phyloP scores from a whole-genome alignment of 2,113 vertebrate genomes.

The Gnathonemus echidnorhynchus region DNA sequence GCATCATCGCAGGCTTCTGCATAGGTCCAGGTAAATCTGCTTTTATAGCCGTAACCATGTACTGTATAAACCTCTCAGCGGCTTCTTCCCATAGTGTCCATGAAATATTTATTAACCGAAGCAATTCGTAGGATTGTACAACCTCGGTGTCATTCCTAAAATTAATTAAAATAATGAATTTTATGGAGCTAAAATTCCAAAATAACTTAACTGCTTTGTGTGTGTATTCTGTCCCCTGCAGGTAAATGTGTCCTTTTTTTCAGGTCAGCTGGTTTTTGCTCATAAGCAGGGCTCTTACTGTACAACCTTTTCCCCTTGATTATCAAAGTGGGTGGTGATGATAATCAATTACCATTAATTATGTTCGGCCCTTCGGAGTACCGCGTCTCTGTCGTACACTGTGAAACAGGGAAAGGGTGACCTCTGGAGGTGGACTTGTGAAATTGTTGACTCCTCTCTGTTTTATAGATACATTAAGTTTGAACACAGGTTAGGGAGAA shows the following conservation, averaged over 20 bases:
- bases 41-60: not conserved
- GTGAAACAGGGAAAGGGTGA: constrained; percentile 12
- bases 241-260: constrained; percentile 12
- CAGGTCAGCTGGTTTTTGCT: not conserved
- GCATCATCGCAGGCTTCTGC: constrained; percentile 84
- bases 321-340: constrained; percentile 3
- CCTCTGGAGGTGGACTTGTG: not conserved
- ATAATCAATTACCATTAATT: constrained; percentile 21
- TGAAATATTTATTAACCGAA: not conserved
- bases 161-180: not conserved
- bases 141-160: not conserved
- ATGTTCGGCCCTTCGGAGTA: not conserved
- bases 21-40: constrained; percentile 77
- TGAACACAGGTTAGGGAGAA: not conserved
- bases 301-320: not conserved
- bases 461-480: not conserved
- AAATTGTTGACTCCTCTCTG: not conserved
- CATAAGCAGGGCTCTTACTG: not conserved
- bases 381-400: not conserved
- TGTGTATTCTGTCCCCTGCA: not conserved
- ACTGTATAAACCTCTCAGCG: not conserved
- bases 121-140: not conserved
- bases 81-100: not conserved
- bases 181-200: constrained; percentile 2
- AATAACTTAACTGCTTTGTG: not conserved